These are phyloP conservation scores for Cosmia trapezina DNA, from an alignment of 2,888 invertebrate species.

Conservation along the genomic window DNA sequence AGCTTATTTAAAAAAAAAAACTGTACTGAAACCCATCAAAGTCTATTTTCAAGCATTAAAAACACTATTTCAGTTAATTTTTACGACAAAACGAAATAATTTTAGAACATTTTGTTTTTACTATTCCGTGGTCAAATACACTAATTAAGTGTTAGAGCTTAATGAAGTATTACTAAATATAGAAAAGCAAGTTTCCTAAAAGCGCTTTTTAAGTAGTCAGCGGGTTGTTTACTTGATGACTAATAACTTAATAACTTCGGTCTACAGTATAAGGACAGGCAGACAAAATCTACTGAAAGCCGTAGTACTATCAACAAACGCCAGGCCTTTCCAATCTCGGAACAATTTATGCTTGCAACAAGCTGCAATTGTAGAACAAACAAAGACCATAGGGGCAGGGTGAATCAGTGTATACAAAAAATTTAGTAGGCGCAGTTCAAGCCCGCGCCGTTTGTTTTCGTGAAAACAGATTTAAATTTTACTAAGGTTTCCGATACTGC, in stretches of 20 bases:
- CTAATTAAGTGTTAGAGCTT: conserved; percentile 13
- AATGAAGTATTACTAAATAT: conserved; percentile 41
- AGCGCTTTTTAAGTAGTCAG: background rate
- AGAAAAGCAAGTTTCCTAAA: conserved; percentile 32
- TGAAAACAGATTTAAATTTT: no score
- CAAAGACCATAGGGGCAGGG: no score
- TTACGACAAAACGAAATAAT: background rate
- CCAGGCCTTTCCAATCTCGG: no score
- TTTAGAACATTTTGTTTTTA: background rate
- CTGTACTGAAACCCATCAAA: no score
- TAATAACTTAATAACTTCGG: background rate
- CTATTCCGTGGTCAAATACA: background rate
- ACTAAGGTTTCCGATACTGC: no score
- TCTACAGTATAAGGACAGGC: background rate
- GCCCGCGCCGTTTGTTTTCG: no score
- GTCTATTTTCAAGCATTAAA: background rate
- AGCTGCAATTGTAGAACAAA: no score
- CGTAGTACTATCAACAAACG: no score
- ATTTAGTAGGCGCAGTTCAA: no score
- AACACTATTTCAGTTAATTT: background rate
- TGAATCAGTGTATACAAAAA: no score
- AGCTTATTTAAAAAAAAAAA: background rate
- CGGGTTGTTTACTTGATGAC: conserved; percentile 4
- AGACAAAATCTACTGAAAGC: background rate
- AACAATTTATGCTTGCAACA: no score